Conservation (phyloP, 2,888 invertebrate species). For the Geophilus truncorum region DNA sequence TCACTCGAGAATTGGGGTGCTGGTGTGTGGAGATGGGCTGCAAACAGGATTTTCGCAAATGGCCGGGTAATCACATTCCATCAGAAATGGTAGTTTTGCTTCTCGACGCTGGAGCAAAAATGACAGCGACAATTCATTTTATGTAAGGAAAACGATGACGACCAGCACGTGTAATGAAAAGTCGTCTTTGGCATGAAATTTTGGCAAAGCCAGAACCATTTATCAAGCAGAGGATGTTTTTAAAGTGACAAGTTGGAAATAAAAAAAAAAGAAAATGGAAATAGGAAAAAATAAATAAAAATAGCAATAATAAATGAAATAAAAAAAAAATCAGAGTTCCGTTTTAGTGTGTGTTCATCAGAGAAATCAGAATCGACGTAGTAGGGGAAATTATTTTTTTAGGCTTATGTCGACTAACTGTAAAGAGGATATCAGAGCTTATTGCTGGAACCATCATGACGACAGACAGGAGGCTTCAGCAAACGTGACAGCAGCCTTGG, state of each 20-base stretch:
- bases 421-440: constrained; percentile 22
- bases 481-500: constrained; percentile 18
- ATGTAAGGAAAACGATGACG: background rate
- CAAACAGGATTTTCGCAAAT: constrained; percentile 23
- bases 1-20: background rate
- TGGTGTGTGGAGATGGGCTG: background rate
- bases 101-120: background rate
- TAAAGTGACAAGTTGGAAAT: background rate
- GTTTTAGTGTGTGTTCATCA: background rate
- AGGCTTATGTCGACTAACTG: background rate
- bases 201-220: background rate
- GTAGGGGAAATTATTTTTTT: background rate
- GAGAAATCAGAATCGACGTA: background rate
- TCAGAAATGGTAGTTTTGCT: background rate
- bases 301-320: background rate
- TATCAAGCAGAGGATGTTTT: background rate
- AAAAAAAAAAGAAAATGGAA: background rate
- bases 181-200: constrained; percentile 17
- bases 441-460: background rate
- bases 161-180: background rate
- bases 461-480: constrained; percentile 17
- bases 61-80: constrained; percentile 15
- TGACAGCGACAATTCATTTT: constrained; percentile 21
- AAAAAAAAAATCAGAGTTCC: background rate
- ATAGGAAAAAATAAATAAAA: background rate